Base-by-base conservation (phyloP, 2,797 vertebrate genomes). In the Propithecus perrieri region DNA sequence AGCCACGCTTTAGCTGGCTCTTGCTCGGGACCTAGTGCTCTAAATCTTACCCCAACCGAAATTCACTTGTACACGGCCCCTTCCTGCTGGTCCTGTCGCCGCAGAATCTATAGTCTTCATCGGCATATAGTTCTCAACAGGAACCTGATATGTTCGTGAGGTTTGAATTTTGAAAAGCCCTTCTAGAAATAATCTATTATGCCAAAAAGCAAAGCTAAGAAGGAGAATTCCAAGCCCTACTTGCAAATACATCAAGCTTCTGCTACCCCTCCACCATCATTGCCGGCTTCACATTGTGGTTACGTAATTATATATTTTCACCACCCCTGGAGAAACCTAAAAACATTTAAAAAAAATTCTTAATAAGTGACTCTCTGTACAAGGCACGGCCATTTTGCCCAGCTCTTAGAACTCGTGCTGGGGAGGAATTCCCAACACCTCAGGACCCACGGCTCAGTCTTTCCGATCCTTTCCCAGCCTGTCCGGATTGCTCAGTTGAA, bases 11-110 rank as follows among this genome's bases (percentile, higher is more conserved):
- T 26, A 38, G 4, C 38, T 24, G 59, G 18, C 24, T 63, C 35
- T 76, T 9, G 22, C 33, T 53, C 24, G 10, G 26, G 57, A 24
- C 18, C 83, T n/a, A 0, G 13, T 65, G 15, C 48, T 69, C 63
- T 72, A 72, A 88, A 79, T 30, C 63, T 67, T 17, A 79, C 53
- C 76, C 55, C 71, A 89, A 24, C 57, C 30, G 26, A 26, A 38
- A 24, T 38, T 61, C 28, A 50, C 7, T 2, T 7, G 7, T 1
- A 2, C 0, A 2, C 24, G 30, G 5, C 5, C 35, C 22, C 10
- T 59, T 79, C 6, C 5, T 65, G 75, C 67, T 71, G 35, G 12
- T n/a, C 41, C 71, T 43, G 7, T 57, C 9, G 9, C 17, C 6
- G 20, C 18, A 33, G 24, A 72, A 63, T n/a, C 38, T 28, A 41